phyloP scores from a whole-genome alignment of 2,888 invertebrate genomes.

The Microctonus hyperodae region DNA sequence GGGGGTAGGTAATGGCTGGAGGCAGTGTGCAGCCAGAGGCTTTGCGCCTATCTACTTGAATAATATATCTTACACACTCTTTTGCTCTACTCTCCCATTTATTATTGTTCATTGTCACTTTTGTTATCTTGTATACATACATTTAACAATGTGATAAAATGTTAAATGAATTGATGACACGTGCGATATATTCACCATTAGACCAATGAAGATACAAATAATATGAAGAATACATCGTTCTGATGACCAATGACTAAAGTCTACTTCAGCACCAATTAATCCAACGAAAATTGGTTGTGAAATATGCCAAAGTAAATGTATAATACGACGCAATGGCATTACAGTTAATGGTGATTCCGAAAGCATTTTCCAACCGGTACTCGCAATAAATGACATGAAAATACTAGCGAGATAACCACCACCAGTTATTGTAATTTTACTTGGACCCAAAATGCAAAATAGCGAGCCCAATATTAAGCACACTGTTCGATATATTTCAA shows the following conservation, averaged over 20 bases:
- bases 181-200: slow-evolving; percentile 63
- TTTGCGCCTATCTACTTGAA: slow-evolving; percentile 12
- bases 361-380: slow-evolving; percentile 53
- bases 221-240: slow-evolving; percentile 65
- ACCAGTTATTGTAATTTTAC: slow-evolving; percentile 55
- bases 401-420: slow-evolving; percentile 69
- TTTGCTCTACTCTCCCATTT: no score
- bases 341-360: slow-evolving; percentile 47
- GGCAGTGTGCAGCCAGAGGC: neutral
- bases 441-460: slow-evolving; percentile 50
- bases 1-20: slow-evolving; percentile 8
- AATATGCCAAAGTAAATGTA: slow-evolving; percentile 74
- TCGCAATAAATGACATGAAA: slow-evolving; percentile 52
- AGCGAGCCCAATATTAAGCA: slow-evolving; percentile 51
- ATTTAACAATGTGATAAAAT: neutral
- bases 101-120: no score
- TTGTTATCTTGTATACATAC: neutral
- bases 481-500: slow-evolving; percentile 47
- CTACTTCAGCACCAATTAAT: slow-evolving; percentile 79
- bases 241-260: slow-evolving; percentile 65
- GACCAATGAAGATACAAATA: slow-evolving; percentile 52
- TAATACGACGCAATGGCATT: slow-evolving; percentile 65
- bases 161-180: slow-evolving; percentile 6
- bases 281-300: slow-evolving; percentile 80
- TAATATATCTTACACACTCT: slow-evolving; percentile 3